Base-by-base conservation (phyloP, 2,888 invertebrate genomes). In the Acleris sparsana region DNA sequence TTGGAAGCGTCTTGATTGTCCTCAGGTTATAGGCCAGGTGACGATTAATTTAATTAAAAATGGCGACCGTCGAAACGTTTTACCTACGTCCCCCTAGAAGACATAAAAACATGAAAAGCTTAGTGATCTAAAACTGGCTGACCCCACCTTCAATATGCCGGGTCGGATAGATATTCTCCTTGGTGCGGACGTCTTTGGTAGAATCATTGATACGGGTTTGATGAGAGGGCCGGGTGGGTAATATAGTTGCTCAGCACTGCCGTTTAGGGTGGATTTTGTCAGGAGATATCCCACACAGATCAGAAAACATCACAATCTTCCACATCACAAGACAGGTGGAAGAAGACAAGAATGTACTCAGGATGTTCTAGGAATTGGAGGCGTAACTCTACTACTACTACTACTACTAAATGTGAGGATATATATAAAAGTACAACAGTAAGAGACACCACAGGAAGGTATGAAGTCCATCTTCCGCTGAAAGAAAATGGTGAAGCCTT, bases 381-480 rank as follows among this genome's bases (percentile, higher is more conserved):
- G 20, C 43, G 3, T 44, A 56, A 16, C 16, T 25, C 3, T 46
- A 44, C 13, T n/a, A n/a, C n/a, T n/a, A n/a, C n/a, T n/a, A n/a
- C n/a, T n/a, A 56, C 56, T 16, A 44, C 18, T 0, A 29, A 13
- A n/a, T 53, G 53, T 53, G 53, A 53, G 18, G 29, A 53, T 29
- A 53, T 53, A 3, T 53, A 29, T 22, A 5, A 29, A 16, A 29
- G 29, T 29, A 53, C 51, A 51, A 51, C 51, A 7, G 20, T 11
- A 51, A 51, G 51, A 51, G 51, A 51, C 11, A 11, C 22, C 6
- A 16, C 7, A 22, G 51, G 51, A 51, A 7, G 51, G 1, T 51
- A 63, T 63, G 51, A 51, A n/a, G 56, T 56, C 56, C 39, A 52
- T 17, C 44, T 61, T n/a, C 61, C 58, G 22, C 22, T 60, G 43